These are phyloP conservation scores for Xenops minutus DNA, from an alignment of 2,797 vertebrate species.

Conservation along the genomic window DNA sequence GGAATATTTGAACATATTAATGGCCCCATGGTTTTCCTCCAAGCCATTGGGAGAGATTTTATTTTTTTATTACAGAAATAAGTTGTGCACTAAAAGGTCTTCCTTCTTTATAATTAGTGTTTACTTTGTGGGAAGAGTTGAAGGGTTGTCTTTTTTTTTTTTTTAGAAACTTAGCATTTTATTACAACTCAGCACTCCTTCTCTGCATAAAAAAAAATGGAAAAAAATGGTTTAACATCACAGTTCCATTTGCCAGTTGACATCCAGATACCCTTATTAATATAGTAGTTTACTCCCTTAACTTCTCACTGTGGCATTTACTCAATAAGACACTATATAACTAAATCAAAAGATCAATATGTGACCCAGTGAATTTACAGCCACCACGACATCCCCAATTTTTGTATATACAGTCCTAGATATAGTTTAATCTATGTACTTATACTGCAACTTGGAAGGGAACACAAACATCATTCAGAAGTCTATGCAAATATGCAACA, in stretches of 20 bases:
- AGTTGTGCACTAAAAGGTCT: neutral
- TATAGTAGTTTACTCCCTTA: neutral
- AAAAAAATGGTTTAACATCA: neutral
- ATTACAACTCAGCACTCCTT: neutral
- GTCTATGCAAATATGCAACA: neutral
- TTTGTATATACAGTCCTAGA: neutral
- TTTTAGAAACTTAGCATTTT: neutral
- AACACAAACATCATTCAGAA: neutral
- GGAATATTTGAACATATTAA: neutral
- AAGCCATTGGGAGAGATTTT: neutral
- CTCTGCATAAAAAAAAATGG: fast-evolving
- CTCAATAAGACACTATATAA: neutral
- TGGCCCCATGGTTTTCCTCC: neutral
- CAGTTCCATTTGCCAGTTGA: neutral
- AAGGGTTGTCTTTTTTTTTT: fast-evolving
- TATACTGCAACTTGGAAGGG: neutral
- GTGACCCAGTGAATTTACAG: neutral
- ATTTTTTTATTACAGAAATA: neutral
- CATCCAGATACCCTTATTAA: neutral
- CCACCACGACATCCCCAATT: neutral
- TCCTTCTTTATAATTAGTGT: neutral
- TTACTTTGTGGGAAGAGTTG: neutral
- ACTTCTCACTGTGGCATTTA: neutral
- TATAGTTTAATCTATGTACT: neutral
- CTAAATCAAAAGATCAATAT: slow-evolving; percentile 10